Conservation (phyloP, 37 sponge, comb jelly and placozoan genomes). For the Dysidea cf. avara region DNA sequence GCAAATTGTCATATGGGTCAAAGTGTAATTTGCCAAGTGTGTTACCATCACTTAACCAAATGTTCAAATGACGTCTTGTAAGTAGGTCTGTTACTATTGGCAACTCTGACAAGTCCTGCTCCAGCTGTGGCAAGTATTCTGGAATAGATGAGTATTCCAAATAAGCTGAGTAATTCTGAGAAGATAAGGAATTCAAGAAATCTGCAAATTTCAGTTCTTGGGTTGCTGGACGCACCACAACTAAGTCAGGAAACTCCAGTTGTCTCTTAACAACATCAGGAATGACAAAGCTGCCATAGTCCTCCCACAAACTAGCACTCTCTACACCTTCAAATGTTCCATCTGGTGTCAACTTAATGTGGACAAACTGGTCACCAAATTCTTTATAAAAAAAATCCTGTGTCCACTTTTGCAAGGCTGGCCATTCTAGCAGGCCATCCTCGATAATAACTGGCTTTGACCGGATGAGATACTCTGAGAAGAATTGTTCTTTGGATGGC, state of each 20-base stretch:
- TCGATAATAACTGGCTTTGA: constrained; percentile 77
- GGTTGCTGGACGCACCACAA: constrained; percentile 82
- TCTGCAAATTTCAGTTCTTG: constrained; percentile 62
- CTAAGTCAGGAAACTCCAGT: constrained; percentile 66
- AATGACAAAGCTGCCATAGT: constrained; percentile 34
- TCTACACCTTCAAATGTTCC: constrained; percentile 84
- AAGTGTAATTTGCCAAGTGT: constrained; percentile 86
- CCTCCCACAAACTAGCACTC: constrained; percentile 42
- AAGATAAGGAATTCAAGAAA: constrained; percentile 42
- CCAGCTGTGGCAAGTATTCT: constrained; percentile 67
- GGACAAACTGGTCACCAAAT: constrained; percentile 50
- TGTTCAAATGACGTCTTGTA: constrained; percentile 59
- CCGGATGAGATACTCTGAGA: constrained; percentile 41
- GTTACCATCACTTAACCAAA: constrained; percentile 86
- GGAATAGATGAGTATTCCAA: constrained; percentile 83
- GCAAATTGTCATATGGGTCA: constrained; percentile 83
- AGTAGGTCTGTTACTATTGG: constrained; percentile 47
- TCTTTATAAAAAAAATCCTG: constrained; percentile 24
- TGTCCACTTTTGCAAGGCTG: constrained; percentile 72
- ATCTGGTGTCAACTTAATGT: constrained; percentile 70
- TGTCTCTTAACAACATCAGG: constrained; percentile 52
- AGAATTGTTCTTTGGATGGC: constrained; percentile 38
- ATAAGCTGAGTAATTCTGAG: constrained; percentile 62
- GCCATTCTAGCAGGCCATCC: constrained; percentile 45
- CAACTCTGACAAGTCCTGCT: constrained; percentile 52